Base-by-base conservation (phyloP, 2,797 vertebrate species). In the Brachymystax lenok region DNA sequence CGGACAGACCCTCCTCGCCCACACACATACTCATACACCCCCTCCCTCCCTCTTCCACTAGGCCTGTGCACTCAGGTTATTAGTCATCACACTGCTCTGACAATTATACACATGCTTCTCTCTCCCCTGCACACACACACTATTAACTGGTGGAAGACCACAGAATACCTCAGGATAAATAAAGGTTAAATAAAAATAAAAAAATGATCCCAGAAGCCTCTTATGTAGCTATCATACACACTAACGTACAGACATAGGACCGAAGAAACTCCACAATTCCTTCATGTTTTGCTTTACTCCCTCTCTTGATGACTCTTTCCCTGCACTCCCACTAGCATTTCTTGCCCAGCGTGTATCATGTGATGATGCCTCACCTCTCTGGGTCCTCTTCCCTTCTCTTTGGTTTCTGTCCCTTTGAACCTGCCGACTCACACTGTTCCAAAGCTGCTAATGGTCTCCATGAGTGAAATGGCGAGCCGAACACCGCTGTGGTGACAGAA, bases 21-120 rank as follows among this genome's bases (percentile, higher is more conserved):
- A 46, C 5, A 78, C 64, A 74, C 24, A 21, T 33, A 68, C 73
- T 59, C 73, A 71, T 16, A n/a, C 40, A 71, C 54, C 56, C 56
- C 69, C 46, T 71, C 14, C n/a, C 28, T 52, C 54, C 46, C 35
- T 33, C 28, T 70, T 7, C 10, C 24, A 52, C 56, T 59, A 54
- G 16, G 16, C 16, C 56, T 12, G 16, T 30, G 19, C 54, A 63
- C 52, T 54, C 52, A 35, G 21, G 59, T 13, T 24, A 61, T 61
- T 61, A 21, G 59, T 24, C n/a, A 7, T 59, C 50, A 28, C 35
- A 40, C 2, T 13, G 10, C 19, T 56, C n/a, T 74, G 46, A 74
- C 24, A 77, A 17, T 51, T 27, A 74, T 7, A 56, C 54, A 56
- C 54, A 56, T 46, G 40, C 10, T 46, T 46, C 59, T 3, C n/a